Conservation (phyloP, 2,888 invertebrate genomes). For the Thymelicus lineola region DNA sequence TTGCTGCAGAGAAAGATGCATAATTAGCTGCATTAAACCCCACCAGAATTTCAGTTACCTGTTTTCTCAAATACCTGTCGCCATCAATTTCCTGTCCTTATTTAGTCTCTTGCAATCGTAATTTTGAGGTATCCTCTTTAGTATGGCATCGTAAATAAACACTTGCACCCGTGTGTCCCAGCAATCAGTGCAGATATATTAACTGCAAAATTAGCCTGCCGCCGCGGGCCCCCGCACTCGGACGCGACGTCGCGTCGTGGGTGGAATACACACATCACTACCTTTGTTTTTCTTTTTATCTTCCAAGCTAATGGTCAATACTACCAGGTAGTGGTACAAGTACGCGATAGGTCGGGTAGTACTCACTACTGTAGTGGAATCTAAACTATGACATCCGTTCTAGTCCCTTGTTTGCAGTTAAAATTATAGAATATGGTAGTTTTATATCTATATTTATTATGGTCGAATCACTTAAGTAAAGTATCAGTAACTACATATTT, state of each 20-base stretch:
- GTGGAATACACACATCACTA: conserved; percentile 39
- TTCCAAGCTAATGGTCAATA: neutral
- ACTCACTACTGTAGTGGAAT: too few relatives aligned
- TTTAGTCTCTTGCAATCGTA: conserved; percentile 29
- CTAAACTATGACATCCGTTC: too few relatives aligned
- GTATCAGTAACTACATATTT: too few relatives aligned
- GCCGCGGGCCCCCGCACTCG: conserved; percentile 53
- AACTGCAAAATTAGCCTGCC: conserved; percentile 72
- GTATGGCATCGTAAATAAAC: conserved; percentile 65
- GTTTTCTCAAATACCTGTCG: conserved; percentile 19
- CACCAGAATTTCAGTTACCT: neutral
- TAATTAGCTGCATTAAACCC: conserved; percentile 3
- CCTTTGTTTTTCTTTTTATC: conserved; percentile 8
- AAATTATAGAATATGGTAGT: too few relatives aligned
- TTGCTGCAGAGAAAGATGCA: neutral
- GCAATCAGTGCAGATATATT: conserved; percentile 80
- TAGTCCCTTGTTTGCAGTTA: too few relatives aligned
- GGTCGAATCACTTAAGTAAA: too few relatives aligned
- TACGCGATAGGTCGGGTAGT: too few relatives aligned
- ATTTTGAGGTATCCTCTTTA: conserved; percentile 45
- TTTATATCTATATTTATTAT: too few relatives aligned
- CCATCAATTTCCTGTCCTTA: conserved; percentile 30
- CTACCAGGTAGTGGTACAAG: neutral
- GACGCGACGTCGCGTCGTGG: conserved; percentile 39
- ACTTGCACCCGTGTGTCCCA: conserved; percentile 62